Evolutionary conservation across 2,113 vertebrate genomes (phyloP), one percentile per base, ranked within the genome.

Genomic region (Lepisosteus osseus): DNA sequence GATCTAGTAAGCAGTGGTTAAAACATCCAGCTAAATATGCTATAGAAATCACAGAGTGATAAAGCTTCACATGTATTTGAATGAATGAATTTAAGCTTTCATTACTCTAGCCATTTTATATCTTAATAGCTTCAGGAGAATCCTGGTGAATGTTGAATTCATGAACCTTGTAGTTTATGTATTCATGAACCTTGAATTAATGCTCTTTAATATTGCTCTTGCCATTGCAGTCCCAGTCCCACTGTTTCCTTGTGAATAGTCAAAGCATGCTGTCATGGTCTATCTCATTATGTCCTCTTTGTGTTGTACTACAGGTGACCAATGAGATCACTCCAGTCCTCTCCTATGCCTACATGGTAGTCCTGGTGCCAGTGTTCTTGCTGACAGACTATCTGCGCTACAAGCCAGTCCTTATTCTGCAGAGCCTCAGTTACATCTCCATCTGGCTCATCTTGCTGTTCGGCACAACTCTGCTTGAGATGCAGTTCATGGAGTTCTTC

Each of bases 401-500:
- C 89, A 99, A 95, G 85, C 97, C 96, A 0, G 90, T 99, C 74
- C 89, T 99, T 81, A 65, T 99, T 76, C 83, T 99, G 66, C 96
- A 98, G 85, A 91, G 92, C 68, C 61, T 97, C 67, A 98, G 96
- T 79, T 91, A 94, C 65, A 88, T 98, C 70, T 71, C 90, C 41
- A 94, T 95, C 78, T 99, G 97, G 96, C 75, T 97, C 61, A 76
- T 99, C 41, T 84, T 99, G 65, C 85, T 98, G 13, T 72, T 90
- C 0, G 94, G 95, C 67, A 68, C 42, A 62, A 84, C 87, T 0
- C 77, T 98, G 41, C 68, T 91, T 2, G 84, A 95, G 77, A 96
- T 99, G 95, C 96, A 98, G 84, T 77, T 97, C 74, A 96, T 99
- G 97, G 97, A 99, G 90, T 90, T 96, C 81, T 98, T 94, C 91